Evolutionary conservation across 2,888 invertebrate genomes (phyloP).

Genomic region (Chydorus sphaericus): DNA sequence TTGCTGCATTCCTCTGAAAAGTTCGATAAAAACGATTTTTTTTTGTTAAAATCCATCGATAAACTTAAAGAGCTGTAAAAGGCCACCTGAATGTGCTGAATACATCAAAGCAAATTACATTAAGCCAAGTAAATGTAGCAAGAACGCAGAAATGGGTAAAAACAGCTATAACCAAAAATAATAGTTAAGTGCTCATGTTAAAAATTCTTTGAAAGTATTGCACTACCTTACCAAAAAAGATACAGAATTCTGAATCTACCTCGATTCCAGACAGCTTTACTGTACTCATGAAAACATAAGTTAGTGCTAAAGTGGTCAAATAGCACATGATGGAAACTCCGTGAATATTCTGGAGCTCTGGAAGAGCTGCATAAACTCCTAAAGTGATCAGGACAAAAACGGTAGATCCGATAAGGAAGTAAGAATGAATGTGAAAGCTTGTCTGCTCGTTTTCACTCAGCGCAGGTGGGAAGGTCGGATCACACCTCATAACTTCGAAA

Average conservation of each 20-base stretch:
- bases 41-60: neutral
- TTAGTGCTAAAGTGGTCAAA: constrained; percentile 46
- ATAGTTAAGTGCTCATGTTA: too few species aligned
- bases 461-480: neutral
- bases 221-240: too few species aligned
- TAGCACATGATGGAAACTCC: constrained; percentile 51
- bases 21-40: too few species aligned
- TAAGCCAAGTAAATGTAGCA: constrained; percentile 58
- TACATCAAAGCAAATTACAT: constrained; percentile 66
- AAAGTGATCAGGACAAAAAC: constrained; percentile 48
- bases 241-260: too few species aligned
- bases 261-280: too few species aligned
- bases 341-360: constrained; percentile 52
- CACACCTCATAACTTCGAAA: neutral
- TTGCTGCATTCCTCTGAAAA: neutral
- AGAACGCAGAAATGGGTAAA: constrained; percentile 50
- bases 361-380: constrained; percentile 46
- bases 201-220: too few species aligned
- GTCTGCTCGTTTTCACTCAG: too few species aligned
- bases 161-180: too few species aligned
- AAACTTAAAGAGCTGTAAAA: neutral
- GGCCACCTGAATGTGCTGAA: constrained; percentile 62
- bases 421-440: neutral
- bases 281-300: constrained; percentile 38
- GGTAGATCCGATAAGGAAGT: constrained; percentile 39